Evolutionary conservation across 2,113 vertebrate species (phyloP), one percentile per base, ranked within the genome.

Genomic region (Carassius gibelio): DNA sequence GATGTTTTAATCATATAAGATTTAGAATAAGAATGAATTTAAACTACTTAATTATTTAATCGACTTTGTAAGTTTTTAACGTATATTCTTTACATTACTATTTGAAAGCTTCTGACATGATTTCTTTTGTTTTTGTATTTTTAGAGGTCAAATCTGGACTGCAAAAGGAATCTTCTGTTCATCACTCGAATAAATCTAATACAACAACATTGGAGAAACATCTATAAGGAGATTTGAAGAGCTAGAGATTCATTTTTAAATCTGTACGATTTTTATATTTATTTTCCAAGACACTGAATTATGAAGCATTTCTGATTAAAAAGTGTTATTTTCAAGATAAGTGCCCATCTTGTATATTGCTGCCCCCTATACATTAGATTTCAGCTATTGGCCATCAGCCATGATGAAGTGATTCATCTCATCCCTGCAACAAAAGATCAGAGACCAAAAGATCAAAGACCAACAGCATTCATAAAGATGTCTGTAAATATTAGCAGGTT

Each of bases 101-200:
- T 76, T 7, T 26, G 30, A 52, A 52, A 76, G 11, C 7, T 55
- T 52, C 45, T 59, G 36, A 79, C 15, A 42, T 72, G 3, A 5
- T 71, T 79, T 50, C 2, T 75, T 59, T 74, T 75, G 0, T 2
- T 83, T 87, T 82, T 62, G 15, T 50, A 48, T 13, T 48, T 2
- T 0, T 92, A 94, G 93, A 95, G 89, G 88, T 94, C 88, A 94
- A 94, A 90, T 91, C 81, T 87, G 93, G 94, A 91, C 91, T 91
- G 93, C 93, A 94, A 89, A 95, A 93, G 91, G 94, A 95, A 85
- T 95, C 91, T 90, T 88, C 36, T 38, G 36, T 8, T 76, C 79
- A 30, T 68, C 64, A 14, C 75, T 79, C 83, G 48, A 30, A 83
- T 23, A 83, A 72, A 83, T 55, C 66, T 69, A 88, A 87, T 86